Conservation (phyloP, 1,140 invertebrate species). For the Tetramorium simillimum region DNA sequence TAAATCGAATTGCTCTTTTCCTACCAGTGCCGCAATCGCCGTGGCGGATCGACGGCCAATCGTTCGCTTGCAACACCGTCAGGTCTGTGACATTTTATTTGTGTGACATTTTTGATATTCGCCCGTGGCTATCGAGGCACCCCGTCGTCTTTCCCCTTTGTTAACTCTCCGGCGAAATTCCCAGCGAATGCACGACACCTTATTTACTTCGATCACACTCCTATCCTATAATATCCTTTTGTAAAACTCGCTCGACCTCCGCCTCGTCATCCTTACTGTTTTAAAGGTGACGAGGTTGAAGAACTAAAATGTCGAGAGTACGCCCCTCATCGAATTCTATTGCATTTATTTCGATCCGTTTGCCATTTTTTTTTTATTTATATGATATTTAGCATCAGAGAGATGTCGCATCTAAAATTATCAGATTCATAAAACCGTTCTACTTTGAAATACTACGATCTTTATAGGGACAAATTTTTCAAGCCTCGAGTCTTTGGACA, state of each 20-base stretch:
- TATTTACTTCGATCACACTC: conserved; percentile 19
- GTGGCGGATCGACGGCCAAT: conserved; percentile 32
- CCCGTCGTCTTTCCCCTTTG: conserved; percentile 15
- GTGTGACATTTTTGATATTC: conserved; percentile 42
- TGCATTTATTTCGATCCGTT: not conserved
- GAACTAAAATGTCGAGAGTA: conserved; percentile 9
- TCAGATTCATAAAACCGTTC: not conserved
- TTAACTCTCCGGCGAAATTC: conserved; percentile 29
- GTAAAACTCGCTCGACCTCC: conserved; percentile 33
- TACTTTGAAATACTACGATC: not conserved
- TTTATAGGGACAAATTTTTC: not conserved
- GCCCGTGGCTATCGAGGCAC: conserved; percentile 24
- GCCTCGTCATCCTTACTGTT: conserved; percentile 31
- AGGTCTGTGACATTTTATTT: conserved; percentile 47
- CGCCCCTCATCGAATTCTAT: not conserved
- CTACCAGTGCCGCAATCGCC: not conserved
- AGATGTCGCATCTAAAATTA: not conserved
- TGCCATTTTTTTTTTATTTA: not conserved
- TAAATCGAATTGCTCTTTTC: conserved; percentile 59
- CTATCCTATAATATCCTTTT: not conserved
- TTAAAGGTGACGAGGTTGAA: conserved; percentile 47
- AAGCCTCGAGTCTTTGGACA: not conserved
- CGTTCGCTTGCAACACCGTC: conserved; percentile 38
- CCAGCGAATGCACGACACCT: conserved; percentile 27
- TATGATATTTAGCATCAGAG: not conserved